Base-by-base conservation (phyloP, 23 tunicate genomes). In the Clavelina lepadiformis region DNA sequence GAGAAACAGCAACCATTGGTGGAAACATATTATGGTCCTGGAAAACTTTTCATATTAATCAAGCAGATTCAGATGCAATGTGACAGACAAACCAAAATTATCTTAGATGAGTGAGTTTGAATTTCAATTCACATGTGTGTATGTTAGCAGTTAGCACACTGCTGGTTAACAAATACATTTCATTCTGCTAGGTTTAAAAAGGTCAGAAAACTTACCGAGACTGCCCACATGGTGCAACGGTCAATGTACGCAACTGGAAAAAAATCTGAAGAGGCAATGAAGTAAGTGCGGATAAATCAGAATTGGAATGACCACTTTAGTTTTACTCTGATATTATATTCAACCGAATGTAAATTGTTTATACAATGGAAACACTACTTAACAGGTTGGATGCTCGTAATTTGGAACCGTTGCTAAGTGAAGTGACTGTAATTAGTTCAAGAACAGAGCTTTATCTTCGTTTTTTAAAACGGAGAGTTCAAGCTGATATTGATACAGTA, bases 1-100 rank as follows among this genome's bases (percentile, higher is more conserved):
- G 98, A 93, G 55, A 93, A 85, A 51, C 93, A 85, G 33, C 98
- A 93, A 57, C 94, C 94, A 46, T 71, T 93, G 23, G 98, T 93
- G 38, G 98, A 93, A 36, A 93, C 98, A 2, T 93, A 93, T 49
- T 93, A 93, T 69, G 98, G 98, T 0, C 98, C 98, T 35, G 98
- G 98, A 60, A 85, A 93, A 66, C 64, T 93, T 54, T 74, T 79
- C 58, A 51, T 69, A 25, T 32, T 93, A 47, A 92, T 93, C 51
- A 77, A 83, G 60, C 82, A 85, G 18, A 47, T 93, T 3, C 98
- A 93, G 56, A 28, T 46, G 22, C 96, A 93, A 68, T 93, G 98
- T 50, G 98, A 93, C 52, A 56, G 64, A 35, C 96, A 93, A 57
- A 62, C 81, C n/a, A 63, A 56, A 5, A 54, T 32, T 8, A 49